Base-by-base conservation (phyloP, 2,888 invertebrate genomes). In the Hypomecis punctinalis region DNA sequence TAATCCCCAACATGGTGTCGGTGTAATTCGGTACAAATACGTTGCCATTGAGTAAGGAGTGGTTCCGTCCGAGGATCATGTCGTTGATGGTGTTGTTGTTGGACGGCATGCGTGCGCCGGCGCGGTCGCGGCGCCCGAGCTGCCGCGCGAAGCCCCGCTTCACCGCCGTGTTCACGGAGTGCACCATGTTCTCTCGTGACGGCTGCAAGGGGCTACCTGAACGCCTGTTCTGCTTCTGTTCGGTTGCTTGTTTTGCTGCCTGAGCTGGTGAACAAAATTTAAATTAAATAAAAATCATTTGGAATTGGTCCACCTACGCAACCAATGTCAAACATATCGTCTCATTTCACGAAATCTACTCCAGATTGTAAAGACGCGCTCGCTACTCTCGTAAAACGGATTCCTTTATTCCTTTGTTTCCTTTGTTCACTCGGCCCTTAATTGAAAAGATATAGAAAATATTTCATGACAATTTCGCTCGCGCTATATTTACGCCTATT, bases 141-240 rank as follows among this genome's bases (percentile, higher is more conserved):
- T 83, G 76, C 43, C 84, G 86, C 0, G 82, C 80, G 46, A 87
- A 82, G 2, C 85, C 84, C 5, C 84, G 76, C 42, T 78, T 74
- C 39, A 85, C 70, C 0, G 81, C 84, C 61, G 76, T 81, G 65
- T 85, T 83, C 0, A 88, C 63, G 1, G 88, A 84, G 0, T 85
- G 78, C 82, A 89, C 73, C 40, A 83, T 78, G 45, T 73, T 68
- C 6, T 76, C 69, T 23, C 23, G 23, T 3, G 23, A 23, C 43
- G 55, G 53, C 11, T 57, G 68, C 8, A 59, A 58, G 43, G 63
- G 66, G 5, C 68, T 69, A 0, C 78, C 83, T 5, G 83, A 76
- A 5, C 86, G 80, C 46, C 82, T 52, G 0, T 6, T 5, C 5
- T 48, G 13, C 0, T n/a, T 37, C 8, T 11, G 6, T 0, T 36